Evolutionary conservation across 2,113 vertebrate species (phyloP), one percentile per base, ranked within the genome.

Genomic region (Chamaea fasciata): DNA sequence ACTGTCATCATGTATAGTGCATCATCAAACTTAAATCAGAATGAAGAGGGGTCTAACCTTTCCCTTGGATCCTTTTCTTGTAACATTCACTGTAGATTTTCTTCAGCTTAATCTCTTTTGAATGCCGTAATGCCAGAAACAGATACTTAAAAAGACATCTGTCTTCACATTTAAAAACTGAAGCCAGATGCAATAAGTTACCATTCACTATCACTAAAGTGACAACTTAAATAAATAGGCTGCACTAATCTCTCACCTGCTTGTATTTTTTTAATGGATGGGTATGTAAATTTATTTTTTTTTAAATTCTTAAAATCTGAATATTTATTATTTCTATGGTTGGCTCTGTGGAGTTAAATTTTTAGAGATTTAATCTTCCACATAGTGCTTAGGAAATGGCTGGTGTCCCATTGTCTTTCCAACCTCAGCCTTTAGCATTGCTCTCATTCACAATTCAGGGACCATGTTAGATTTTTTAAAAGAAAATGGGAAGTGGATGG

Each of bases 1-100:
- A 83, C 64, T 69, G 89, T 97, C 52, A 67, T 94, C 82, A 30
- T 88, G 86, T 93, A 83, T 22, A 88, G 75, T 59, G 59, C 75
- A 90, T 94, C 91, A 87, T 92, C 92, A 94, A 87, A 93, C 89
- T 83, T 90, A 92, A 92, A 92, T 92, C 85, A 90, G 55, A 86
- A 46, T 62, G 46, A 65, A 62, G 33, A 92, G 35, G 63, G 64
- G n/a, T 67, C 56, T 81, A 30, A 83, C 52, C 56, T 93, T 71
- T 90, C 39, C 49, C 22, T 86, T 83, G 35, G 14, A 55, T 81
- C 16, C 6, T 81, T 86, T 74, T 67, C 39, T 67, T 93, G 27
- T 52, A 57, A 62, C 50, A 78, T 35, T 78, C 44, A 67, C 17
- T 78, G 37, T 70, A 59, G n/a, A 50, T 70, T 90, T 94, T 81